phyloP scores from a whole-genome alignment of 2,797 vertebrate species.

The Menidia menidia region DNA sequence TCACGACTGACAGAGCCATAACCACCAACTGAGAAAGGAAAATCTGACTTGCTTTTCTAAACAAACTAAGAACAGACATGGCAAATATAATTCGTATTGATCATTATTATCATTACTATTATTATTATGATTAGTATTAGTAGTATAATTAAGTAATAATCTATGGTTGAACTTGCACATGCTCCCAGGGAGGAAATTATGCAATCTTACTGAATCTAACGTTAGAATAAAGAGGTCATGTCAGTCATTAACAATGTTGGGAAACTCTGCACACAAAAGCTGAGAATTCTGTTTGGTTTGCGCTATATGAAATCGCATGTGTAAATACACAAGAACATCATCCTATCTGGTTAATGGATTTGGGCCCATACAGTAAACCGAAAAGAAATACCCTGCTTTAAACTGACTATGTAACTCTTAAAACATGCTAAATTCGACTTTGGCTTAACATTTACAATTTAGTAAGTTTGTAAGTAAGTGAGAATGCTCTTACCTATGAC shows the following conservation, averaged over 20 bases:
- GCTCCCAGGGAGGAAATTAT: not conserved
- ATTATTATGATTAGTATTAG: not conserved
- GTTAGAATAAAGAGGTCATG: slow-evolving; percentile 13
- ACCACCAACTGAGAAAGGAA: not conserved
- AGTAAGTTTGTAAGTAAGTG: not conserved
- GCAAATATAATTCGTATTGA: not conserved
- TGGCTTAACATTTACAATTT: too few relatives aligned
- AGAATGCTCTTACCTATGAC: slow-evolving; percentile 51
- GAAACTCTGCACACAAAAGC: slow-evolving; percentile 28
- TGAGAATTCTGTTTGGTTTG: slow-evolving; percentile 6
- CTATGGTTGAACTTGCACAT: not conserved
- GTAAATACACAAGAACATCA: not conserved
- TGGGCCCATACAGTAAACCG: not conserved
- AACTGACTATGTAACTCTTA: not conserved
- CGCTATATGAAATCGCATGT: not conserved
- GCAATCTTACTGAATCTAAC: not conserved
- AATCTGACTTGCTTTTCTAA: not conserved
- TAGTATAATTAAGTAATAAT: not conserved
- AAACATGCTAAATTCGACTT: too few relatives aligned
- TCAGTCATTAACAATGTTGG: slow-evolving; percentile 25
- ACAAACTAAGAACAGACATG: not conserved
- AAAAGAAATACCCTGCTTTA: not conserved
- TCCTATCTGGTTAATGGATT: not conserved
- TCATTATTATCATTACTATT: not conserved
- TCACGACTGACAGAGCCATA: not conserved